phyloP scores from a whole-genome alignment of 2,797 vertebrate species.

The Gorsachius magnificus region DNA sequence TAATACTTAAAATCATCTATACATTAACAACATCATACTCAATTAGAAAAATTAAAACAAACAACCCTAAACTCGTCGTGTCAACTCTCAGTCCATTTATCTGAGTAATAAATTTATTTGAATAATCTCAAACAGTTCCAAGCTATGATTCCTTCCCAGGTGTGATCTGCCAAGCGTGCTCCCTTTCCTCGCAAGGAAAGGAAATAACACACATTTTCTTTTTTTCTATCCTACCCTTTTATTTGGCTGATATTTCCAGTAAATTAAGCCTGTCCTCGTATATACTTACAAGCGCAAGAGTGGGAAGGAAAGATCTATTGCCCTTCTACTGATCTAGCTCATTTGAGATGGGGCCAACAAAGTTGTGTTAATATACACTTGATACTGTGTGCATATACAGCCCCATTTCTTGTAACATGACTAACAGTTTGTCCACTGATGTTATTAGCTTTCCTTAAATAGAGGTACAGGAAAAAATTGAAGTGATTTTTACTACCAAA shows the following conservation, averaged over 20 bases:
- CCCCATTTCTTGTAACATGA: neutral
- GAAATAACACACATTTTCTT: neutral
- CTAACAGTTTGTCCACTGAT: neutral
- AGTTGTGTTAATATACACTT: neutral
- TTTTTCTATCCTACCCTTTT: neutral
- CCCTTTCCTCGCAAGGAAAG: neutral
- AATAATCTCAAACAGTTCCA: neutral
- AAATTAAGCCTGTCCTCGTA: neutral
- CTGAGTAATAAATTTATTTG: neutral
- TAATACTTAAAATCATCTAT: neutral
- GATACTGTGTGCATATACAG: neutral
- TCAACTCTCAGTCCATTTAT: neutral
- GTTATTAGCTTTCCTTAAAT: neutral
- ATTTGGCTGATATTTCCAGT: neutral
- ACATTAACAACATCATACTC: neutral
- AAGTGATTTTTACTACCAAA: neutral
- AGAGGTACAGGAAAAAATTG: neutral
- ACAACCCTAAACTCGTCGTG: neutral
- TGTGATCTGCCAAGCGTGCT: neutral
- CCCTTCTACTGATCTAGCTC: neutral
- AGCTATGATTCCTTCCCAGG: neutral
- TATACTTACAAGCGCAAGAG: neutral
- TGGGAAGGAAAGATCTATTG: neutral
- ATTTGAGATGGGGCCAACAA: no score
- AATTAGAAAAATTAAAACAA: neutral